Percentiles rank a stretch among this genome's conserved stretches.
Evolutionary conservation across 1,140 invertebrate species (phyloP).

Genomic region (Neodiprion virginianus): DNA sequence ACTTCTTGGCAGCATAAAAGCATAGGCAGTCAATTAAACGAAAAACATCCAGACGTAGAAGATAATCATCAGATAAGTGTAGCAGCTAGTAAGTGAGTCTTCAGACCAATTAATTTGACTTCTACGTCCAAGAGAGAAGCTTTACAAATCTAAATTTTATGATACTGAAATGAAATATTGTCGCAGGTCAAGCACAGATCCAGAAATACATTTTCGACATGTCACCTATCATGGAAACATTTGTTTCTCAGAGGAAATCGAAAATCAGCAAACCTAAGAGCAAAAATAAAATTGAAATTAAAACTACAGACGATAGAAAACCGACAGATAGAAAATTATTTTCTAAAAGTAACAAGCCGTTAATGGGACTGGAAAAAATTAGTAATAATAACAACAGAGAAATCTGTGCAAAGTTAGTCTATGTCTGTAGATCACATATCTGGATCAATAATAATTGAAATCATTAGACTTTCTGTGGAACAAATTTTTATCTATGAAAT

Average conservation of each 20-base stretch:
- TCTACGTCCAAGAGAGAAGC: conserved; percentile 5
- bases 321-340: conserved; percentile 24
- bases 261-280: background rate
- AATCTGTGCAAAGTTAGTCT: conserved; percentile 33
- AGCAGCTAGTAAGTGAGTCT: too few species aligned
- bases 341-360: background rate
- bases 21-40: too few species aligned
- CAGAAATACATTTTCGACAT: conserved; percentile 27
- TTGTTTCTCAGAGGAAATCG: conserved; percentile 6
- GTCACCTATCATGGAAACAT: conserved; percentile 40
- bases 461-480: background rate
- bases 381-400: background rate
- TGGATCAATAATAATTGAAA: conserved; percentile 33
- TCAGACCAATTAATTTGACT: too few species aligned
- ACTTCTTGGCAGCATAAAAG: too few species aligned
- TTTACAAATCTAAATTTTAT: conserved; percentile 26
- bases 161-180: conserved; percentile 34
- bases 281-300: conserved; percentile 9
- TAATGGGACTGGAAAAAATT: background rate
- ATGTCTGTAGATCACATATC: conserved; percentile 33
- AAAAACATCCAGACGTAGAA: too few species aligned
- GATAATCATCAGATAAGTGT: too few species aligned
- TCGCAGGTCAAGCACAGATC: conserved; percentile 46
- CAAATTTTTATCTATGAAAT: too few species aligned
- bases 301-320: conserved; percentile 12